Evolutionary conservation across 2,797 vertebrate species (phyloP).

Genomic region (Anguilla pacifica): DNA sequence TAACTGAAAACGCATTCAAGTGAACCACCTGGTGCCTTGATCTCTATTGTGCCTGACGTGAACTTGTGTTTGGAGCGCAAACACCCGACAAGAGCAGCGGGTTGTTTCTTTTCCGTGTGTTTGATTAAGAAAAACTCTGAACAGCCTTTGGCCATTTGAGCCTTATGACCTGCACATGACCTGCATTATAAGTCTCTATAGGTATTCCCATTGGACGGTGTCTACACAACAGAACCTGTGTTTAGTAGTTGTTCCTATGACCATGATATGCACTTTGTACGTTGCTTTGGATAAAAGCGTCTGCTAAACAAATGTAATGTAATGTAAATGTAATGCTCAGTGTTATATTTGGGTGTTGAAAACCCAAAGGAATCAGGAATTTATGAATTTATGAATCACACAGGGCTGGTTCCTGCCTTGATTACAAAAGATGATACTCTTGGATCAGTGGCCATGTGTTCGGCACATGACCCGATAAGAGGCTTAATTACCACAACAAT

Average conservation of each 20-base stretch:
- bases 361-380: neutral
- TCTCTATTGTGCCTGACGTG: neutral
- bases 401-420: slow-evolving; percentile 17
- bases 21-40: slow-evolving; percentile 9
- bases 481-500: slow-evolving; percentile 47
- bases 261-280: too few relatives aligned
- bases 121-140: neutral
- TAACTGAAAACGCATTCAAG: slow-evolving; percentile 45
- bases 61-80: neutral
- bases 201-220: neutral
- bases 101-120: neutral
- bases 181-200: neutral
- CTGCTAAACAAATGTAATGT: too few relatives aligned
- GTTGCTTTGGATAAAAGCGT: too few relatives aligned
- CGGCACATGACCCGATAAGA: slow-evolving; percentile 56
- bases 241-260: too few relatives aligned
- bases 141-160: neutral
- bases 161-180: neutral
- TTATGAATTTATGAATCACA: neutral
- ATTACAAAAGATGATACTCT: slow-evolving; percentile 41
- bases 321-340: too few relatives aligned
- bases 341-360: neutral
- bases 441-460: slow-evolving; percentile 39
- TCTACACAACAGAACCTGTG: neutral
- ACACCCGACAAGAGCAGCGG: neutral